Conservation (phyloP, 2,888 invertebrate species). For the Danaus chrysippus region DNA sequence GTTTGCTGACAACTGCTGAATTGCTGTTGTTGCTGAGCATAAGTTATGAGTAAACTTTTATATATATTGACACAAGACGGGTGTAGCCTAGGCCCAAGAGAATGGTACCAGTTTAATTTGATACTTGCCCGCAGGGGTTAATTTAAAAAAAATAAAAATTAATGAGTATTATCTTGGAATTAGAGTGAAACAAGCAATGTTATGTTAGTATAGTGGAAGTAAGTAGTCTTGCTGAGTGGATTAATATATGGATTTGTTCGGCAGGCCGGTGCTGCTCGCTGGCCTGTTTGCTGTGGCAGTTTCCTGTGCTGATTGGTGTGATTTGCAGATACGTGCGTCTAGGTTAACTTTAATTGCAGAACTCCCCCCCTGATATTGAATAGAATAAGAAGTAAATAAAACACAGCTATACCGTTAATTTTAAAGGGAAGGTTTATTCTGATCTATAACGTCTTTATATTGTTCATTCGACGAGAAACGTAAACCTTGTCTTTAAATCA, state of each 20-base stretch:
- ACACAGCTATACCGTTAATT: conserved; percentile 8
- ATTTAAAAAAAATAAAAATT: neutral
- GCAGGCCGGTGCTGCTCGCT: conserved; percentile 78
- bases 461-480: conserved; percentile 19
- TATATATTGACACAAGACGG: conserved; percentile 47
- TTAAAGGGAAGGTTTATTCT: conserved; percentile 10
- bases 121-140: neutral
- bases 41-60: conserved; percentile 78
- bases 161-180: neutral
- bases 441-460: neutral
- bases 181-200: neutral
- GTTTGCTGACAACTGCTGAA: conserved; percentile 77
- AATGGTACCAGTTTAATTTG: neutral
- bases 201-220: neutral
- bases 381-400: conserved; percentile 20
- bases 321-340: conserved; percentile 71
- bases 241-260: conserved; percentile 74
- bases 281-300: conserved; percentile 78
- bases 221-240: conserved; percentile 38
- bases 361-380: conserved; percentile 49
- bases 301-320: conserved; percentile 73
- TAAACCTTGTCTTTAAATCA: conserved; percentile 29
- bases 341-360: conserved; percentile 56
- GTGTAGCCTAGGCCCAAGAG: conserved; percentile 22
- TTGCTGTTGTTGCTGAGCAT: conserved; percentile 76